Evolutionary conservation across 2,113 vertebrate species (phyloP).

Genomic region (Oxygymnocypris stewartii): DNA sequence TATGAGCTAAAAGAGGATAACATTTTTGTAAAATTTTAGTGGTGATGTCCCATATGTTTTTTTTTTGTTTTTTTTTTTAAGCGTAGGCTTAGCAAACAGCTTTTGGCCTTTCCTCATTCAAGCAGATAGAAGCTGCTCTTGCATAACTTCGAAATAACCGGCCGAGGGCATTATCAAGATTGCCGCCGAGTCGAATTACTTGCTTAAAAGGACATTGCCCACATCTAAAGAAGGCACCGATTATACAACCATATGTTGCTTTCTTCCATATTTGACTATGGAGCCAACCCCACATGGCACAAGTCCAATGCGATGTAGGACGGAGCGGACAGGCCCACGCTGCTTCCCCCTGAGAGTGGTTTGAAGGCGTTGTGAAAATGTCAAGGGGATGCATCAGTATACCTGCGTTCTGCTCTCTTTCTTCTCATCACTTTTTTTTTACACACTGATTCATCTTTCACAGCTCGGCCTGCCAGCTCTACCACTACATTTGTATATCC

Average conservation of each 20-base stretch:
- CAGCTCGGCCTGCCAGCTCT: constrained; percentile 5
- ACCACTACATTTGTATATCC: constrained; percentile 30
- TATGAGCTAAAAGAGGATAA: background rate
- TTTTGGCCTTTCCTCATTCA: background rate
- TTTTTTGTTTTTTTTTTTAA: background rate
- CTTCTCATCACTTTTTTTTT: constrained; percentile 2
- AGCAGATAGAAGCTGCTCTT: background rate
- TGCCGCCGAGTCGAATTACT: background rate
- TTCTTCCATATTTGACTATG: constrained; percentile 45
- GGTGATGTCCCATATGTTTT: background rate
- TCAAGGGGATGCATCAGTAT: constrained; percentile 65
- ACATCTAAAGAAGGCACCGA: constrained; percentile 34
- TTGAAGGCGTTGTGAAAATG: constrained; percentile 67
- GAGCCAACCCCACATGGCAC: background rate
- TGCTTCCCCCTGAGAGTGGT: constrained; percentile 49
- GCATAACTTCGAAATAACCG: constrained; percentile 14
- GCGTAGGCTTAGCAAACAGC: background rate
- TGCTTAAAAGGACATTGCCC: constrained; percentile 21
- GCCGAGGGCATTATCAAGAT: constrained; percentile 34
- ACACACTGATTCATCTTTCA: constrained; percentile 61
- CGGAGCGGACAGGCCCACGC: constrained; percentile 39
- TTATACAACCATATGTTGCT: constrained; percentile 35
- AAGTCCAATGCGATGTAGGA: constrained; percentile 40
- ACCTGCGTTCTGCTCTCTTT: constrained; percentile 36
- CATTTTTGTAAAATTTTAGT: background rate